Base-by-base conservation (phyloP, 2,113 vertebrate species). In the Eurystomus gularis region DNA sequence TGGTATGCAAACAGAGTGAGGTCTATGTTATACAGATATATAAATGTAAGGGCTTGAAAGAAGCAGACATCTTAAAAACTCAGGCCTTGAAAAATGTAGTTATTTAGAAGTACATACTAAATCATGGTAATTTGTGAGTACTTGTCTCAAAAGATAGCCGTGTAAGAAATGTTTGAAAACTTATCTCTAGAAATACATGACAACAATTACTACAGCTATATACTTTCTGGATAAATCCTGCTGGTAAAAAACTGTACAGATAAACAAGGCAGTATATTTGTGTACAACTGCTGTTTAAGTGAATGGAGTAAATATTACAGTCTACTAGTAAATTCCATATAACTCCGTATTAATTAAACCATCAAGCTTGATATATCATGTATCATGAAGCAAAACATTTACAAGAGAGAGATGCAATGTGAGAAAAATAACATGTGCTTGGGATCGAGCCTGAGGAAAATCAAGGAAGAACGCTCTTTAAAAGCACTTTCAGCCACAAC, bases 181-280 rank as follows among this genome's bases (percentile, higher is more conserved):
- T 76, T 93, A 90, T 91, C 76, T 82, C 82, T 69, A 76, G 73
- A 91, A 85, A 95, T 84, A 91, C 46, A 69, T 79, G 77, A 69
- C 86, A 86, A 81, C 28, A 93, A 92, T 76, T 93, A 65, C 86
- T 82, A 76, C 44, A 91, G 80, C 52, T 83, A 92, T 94, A 91
- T 93, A 86, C 60, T 91, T 81, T 40, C 52, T 54, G 44, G 31
- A 79, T 86, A 82, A 93, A 91, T 86, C 52, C 61, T 49, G 52
- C 72, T 29, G 40, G 57, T 69, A 96, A 92, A 92, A 88, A 94
- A 61, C 7, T 76, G 51, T 66, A 37, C 42, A 86, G 57, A 86
- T 86, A 96, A 95, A 95, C 86, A 95, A 93, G 73, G 82, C 61
- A 92, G 83, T 96, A 90, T 92, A 96, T 94, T 77, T 91, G 28